phyloP scores from a whole-genome alignment of 1,140 invertebrate species.

The Pseudomyrmex sp. region DNA sequence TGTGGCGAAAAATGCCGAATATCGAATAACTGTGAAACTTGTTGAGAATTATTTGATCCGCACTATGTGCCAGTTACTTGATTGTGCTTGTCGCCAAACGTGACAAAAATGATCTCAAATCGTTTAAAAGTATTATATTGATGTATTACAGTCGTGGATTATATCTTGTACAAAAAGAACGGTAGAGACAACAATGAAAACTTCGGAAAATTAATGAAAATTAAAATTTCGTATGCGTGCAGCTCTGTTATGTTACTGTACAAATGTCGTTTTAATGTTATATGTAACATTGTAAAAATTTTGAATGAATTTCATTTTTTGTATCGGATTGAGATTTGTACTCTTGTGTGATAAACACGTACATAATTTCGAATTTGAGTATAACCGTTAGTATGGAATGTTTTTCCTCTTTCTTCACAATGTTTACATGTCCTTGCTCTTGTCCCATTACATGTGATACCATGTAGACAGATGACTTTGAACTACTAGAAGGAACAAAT shows the following conservation, averaged over 20 bases:
- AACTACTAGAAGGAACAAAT: slow-evolving; percentile 17
- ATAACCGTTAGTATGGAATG: slow-evolving; percentile 49
- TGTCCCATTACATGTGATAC: slow-evolving; percentile 21
- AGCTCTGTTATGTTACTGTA: no score
- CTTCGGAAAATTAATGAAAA: background rate
- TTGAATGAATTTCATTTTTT: background rate
- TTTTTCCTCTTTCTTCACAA: slow-evolving; percentile 57
- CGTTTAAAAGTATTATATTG: background rate
- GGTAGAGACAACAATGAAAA: background rate
- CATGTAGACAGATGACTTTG: slow-evolving; percentile 15
- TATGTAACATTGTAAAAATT: background rate
- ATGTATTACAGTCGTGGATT: background rate
- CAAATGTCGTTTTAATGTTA: background rate
- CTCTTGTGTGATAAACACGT: slow-evolving; percentile 1
- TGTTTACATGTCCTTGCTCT: slow-evolving; percentile 67
- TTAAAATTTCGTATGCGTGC: no score
- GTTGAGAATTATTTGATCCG: background rate
- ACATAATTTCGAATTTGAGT: slow-evolving; percentile 39
- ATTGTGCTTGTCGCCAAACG: background rate
- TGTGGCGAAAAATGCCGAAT: background rate
- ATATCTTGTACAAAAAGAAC: no score
- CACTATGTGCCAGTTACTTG: background rate
- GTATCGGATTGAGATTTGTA: background rate
- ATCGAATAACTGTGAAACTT: background rate
- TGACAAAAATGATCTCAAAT: background rate